A percentile compares a stretch with the other conserved stretches of the same genome.
Evolutionary conservation across 1,140 invertebrate species (phyloP).

Genomic region (Eriocheir sinensis): DNA sequence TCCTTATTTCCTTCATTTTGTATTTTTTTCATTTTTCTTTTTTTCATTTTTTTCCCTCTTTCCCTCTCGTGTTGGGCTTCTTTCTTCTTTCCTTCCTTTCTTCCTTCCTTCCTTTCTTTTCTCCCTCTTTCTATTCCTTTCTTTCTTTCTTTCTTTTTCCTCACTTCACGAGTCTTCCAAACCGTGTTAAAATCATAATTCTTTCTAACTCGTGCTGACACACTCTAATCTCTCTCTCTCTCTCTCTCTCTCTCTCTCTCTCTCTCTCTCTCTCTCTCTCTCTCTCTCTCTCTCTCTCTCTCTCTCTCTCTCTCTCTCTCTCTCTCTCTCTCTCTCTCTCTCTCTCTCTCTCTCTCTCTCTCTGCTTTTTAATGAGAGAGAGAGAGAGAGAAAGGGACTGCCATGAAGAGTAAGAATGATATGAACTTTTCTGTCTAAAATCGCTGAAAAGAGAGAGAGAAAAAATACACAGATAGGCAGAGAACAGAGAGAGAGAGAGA

Average conservation of each 20-base stretch:
- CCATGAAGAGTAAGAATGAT: too few species aligned
- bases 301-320: slow-evolving; percentile 41
- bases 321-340: slow-evolving; percentile 37
- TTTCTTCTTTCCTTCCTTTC: background rate
- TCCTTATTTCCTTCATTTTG: background rate
- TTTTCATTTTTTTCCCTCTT: slow-evolving; percentile 11
- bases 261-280: slow-evolving; percentile 41
- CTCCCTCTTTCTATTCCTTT: slow-evolving; percentile 17
- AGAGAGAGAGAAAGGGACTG: too few species aligned
- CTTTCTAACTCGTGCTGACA: background rate
- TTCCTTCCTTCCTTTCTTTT: background rate
- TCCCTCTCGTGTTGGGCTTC: background rate
- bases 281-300: slow-evolving; percentile 47
- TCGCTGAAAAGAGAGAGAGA: too few species aligned
- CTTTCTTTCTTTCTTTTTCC: slow-evolving; percentile 19
- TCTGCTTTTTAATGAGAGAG: too few species aligned
- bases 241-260: slow-evolving; percentile 41
- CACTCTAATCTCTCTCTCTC: slow-evolving; percentile 27
- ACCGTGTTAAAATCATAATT: background rate
- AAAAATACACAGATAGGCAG: too few species aligned
- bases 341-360: slow-evolving; percentile 44
- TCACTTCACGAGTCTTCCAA: background rate
- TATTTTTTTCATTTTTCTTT: background rate
- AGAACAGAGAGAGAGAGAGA: too few species aligned
- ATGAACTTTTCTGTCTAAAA: too few species aligned